Evolutionary conservation across 1,140 invertebrate species (phyloP).

Genomic region (Tetragonula clypearis): DNA sequence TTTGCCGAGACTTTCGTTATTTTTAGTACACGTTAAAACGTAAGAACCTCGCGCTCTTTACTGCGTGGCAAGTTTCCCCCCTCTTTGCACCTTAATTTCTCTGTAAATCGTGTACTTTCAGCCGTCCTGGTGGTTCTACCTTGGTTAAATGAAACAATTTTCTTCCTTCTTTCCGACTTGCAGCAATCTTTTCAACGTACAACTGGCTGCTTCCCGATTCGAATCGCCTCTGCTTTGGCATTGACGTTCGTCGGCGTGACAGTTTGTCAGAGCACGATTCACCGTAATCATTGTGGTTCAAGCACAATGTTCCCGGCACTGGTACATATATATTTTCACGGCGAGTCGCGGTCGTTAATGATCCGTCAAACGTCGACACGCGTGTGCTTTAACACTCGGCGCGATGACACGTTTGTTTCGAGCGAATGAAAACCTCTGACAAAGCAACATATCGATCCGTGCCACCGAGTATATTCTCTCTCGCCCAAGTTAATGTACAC

Average conservation of each 20-base stretch:
- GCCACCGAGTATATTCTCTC: conserved; percentile 1
- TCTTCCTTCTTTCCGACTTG: no score
- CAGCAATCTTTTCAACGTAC: no score
- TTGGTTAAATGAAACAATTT: no score
- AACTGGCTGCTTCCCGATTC: no score
- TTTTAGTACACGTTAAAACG: no score
- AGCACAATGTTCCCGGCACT: background rate
- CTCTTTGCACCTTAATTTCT: no score
- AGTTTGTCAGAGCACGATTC: background rate
- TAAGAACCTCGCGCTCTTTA: no score
- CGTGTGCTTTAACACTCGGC: background rate
- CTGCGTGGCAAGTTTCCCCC: no score
- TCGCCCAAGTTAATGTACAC: conserved; percentile 34
- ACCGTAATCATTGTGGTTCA: no score
- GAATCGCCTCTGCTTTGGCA: background rate
- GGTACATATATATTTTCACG: background rate
- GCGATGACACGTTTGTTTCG: background rate
- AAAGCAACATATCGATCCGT: conserved; percentile 56
- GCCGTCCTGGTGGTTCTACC: no score
- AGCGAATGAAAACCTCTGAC: background rate
- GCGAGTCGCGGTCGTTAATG: background rate
- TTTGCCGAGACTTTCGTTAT: no score
- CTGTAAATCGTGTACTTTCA: no score
- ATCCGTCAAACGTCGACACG: background rate
- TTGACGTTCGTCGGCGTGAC: background rate